phyloP scores from a whole-genome alignment of 2,113 vertebrate species.

The Hippolais icterina region DNA sequence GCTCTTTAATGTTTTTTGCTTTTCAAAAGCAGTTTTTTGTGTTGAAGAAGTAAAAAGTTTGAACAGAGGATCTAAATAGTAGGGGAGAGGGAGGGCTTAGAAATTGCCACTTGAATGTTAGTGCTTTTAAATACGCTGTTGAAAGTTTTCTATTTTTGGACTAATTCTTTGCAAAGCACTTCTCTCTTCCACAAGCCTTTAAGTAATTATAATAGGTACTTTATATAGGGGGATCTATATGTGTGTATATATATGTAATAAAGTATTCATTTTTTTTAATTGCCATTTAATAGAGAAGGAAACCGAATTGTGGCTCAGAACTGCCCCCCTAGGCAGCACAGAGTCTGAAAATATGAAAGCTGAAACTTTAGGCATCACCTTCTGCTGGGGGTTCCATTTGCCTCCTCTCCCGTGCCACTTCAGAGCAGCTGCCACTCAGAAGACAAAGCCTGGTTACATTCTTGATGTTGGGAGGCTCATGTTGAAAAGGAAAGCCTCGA shows the following conservation, averaged over 20 bases:
- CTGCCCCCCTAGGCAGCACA: not conserved
- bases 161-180: not conserved
- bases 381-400: not conserved
- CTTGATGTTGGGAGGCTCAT: not conserved
- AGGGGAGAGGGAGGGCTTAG: accelerated
- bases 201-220: not conserved
- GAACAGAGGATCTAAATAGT: not conserved
- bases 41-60: not conserved
- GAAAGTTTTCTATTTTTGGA: not conserved
- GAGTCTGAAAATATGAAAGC: not conserved
- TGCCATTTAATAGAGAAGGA: not conserved
- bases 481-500: not conserved
- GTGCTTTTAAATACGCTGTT: not conserved
- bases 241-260: not conserved
- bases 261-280: not conserved
- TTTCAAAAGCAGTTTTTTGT: not conserved
- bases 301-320: not conserved
- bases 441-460: not conserved
- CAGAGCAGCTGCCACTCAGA: not conserved
- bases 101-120: not conserved
- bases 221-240: not conserved
- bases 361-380: not conserved
- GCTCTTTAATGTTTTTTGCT: not conserved
- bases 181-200: not conserved
- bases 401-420: accelerated